These are phyloP conservation scores for Hemibagrus guttatus DNA, from an alignment of 2,797 vertebrate genomes.

Conservation along the genomic window DNA sequence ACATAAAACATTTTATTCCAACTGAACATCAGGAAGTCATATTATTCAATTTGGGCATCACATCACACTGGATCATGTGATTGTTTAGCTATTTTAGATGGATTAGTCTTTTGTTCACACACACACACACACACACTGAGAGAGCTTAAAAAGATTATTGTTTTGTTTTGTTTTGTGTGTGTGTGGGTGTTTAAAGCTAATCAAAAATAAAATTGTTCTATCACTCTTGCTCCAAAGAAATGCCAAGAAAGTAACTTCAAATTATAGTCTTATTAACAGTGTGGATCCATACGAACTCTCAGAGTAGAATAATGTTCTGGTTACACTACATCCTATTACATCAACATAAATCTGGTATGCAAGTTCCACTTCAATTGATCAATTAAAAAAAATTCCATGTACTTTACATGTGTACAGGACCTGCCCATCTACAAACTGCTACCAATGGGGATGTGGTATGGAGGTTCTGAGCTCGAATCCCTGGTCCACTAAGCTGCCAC, in stretches of 20 bases:
- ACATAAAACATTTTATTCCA: not conserved
- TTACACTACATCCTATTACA: not conserved
- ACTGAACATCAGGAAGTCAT: not conserved
- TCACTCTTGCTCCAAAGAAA: not conserved
- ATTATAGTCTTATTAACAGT: not conserved
- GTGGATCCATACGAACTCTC: not conserved
- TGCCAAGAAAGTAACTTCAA: not conserved
- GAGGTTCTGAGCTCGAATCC: no score
- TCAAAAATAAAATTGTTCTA: not conserved
- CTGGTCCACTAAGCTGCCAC: no score
- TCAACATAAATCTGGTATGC: not conserved
- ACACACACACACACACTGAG: not conserved
- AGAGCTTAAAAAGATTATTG: not conserved
- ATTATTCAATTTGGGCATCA: not conserved
- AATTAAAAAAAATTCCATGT: not conserved
- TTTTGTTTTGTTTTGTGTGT: not conserved
- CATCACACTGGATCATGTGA: not conserved
- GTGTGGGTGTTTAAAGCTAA: not conserved
- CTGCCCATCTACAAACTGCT: not conserved
- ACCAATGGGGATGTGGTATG: no score
- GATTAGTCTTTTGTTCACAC: not conserved
- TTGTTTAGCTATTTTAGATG: not conserved
- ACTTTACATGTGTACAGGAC: not conserved
- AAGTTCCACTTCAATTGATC: not conserved
- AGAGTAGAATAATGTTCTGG: not conserved